A percentile compares a stretch with the other conserved stretches of the same genome.
Evolutionary conservation across 2,888 invertebrate genomes (phyloP).

Genomic region (Leucania comma): DNA sequence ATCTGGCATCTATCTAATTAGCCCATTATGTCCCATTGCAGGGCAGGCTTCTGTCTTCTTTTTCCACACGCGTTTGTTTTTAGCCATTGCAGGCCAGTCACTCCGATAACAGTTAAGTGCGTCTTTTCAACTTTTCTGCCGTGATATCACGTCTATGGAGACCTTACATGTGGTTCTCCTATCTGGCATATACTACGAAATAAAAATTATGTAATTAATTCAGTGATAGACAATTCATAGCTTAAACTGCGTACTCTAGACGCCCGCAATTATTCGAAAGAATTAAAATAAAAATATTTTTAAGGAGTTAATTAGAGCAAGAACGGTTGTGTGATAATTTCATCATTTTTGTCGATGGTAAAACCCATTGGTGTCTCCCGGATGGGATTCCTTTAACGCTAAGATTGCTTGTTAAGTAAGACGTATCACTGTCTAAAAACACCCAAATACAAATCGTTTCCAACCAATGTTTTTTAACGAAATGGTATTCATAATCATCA

Average conservation of each 20-base stretch:
- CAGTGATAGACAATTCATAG: not conserved
- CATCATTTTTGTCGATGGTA: not conserved
- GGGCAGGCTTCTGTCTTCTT: too few relatives aligned
- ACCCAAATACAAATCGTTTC: not conserved
- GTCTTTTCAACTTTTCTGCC: too few relatives aligned
- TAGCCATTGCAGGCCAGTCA: too few relatives aligned
- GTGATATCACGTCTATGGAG: too few relatives aligned
- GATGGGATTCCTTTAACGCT: not conserved
- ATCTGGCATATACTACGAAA: too few relatives aligned
- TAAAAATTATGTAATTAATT: not conserved
- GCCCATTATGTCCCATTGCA: too few relatives aligned
- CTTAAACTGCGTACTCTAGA: not conserved
- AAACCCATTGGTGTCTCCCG: not conserved
- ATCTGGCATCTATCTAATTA: too few relatives aligned
- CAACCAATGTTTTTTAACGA: not conserved
- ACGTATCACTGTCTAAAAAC: not conserved
- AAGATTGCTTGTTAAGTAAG: not conserved
- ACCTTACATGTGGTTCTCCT: too few relatives aligned
- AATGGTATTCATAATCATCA: constrained; percentile 7
- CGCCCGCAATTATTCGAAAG: not conserved
- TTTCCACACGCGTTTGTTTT: too few relatives aligned
- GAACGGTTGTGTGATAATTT: not conserved
- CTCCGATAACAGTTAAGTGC: too few relatives aligned
- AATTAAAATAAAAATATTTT: not conserved
- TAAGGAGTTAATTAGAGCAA: too few relatives aligned